These are phyloP conservation scores for Chouioia cunea DNA, from an alignment of 2,888 invertebrate species.

Conservation along the genomic window DNA sequence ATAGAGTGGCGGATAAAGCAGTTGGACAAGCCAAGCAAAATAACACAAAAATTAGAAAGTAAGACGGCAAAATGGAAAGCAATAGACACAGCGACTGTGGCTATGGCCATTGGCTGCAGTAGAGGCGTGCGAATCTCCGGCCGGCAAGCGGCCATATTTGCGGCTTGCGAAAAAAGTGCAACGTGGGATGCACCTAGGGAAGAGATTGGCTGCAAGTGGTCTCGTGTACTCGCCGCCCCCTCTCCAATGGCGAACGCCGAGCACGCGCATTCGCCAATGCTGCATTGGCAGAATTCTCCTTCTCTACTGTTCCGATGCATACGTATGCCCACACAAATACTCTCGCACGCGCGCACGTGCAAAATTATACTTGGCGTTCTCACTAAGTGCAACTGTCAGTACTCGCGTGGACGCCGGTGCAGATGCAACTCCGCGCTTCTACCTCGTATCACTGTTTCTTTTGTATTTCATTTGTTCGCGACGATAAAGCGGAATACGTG, in stretches of 20 bases:
- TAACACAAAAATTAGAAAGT: no score
- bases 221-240: slow-evolving; percentile 21
- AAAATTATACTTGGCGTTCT: background rate
- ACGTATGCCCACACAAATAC: background rate
- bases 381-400: slow-evolving; percentile 39
- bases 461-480: no score
- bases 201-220: slow-evolving; percentile 33
- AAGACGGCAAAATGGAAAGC: no score
- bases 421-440: slow-evolving; percentile 21
- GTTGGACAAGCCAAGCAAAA: no score
- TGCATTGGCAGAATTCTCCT: slow-evolving; percentile 43
- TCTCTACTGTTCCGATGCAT: background rate
- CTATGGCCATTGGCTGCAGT: no score
- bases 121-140: background rate
- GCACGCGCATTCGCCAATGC: slow-evolving; percentile 43
- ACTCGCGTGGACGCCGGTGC: background rate
- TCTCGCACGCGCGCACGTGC: background rate
- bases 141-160: background rate
- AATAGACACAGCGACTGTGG: no score
- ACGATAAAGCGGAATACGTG: no score
- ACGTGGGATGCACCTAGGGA: slow-evolving; percentile 21
- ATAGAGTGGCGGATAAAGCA: no score
- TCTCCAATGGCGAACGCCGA: slow-evolving; percentile 35
- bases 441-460: no score
- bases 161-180: slow-evolving; percentile 5